A percentile compares a stretch with the other conserved stretches of the same genome.
phyloP scores from a whole-genome alignment of 2,797 vertebrate genomes.

The Microhierax caerulescens region DNA sequence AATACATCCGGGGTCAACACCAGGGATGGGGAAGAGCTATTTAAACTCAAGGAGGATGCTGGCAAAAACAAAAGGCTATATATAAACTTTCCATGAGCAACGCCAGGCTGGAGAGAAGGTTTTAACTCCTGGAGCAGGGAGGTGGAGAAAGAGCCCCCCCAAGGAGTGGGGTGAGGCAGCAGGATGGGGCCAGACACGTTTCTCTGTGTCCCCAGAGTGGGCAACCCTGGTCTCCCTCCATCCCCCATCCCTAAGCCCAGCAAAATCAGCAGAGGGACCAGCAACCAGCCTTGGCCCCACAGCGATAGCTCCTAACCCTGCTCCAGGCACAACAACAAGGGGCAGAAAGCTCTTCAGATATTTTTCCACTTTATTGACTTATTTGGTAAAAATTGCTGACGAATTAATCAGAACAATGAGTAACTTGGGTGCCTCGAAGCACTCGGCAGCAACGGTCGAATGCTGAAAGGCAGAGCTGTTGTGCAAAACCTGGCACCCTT shows the following conservation, averaged over 20 bases:
- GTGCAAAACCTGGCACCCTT: not conserved
- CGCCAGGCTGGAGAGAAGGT: conserved; percentile 1
- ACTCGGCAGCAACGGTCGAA: fast-evolving
- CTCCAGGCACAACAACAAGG: not conserved
- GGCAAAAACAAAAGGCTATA: conserved; percentile 67
- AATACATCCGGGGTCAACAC: conserved; percentile 59
- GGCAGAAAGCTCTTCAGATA: not conserved
- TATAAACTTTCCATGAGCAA: conserved; percentile 61
- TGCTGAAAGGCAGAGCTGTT: not conserved
- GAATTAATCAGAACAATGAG: conserved; percentile 34
- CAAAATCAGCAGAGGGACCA: fast-evolving
- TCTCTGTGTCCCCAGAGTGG: not conserved
- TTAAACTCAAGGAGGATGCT: conserved; percentile 23
- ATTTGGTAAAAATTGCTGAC: conserved; percentile 48
- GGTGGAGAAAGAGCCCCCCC: not conserved
- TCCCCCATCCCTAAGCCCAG: not conserved
- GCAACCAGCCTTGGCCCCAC: not conserved
- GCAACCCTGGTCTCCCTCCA: not conserved
- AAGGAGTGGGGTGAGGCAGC: not conserved
- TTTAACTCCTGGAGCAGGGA: conserved; percentile 4
- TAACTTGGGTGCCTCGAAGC: not conserved
- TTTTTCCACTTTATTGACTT: conserved; percentile 44
- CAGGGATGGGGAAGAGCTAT: conserved; percentile 35
- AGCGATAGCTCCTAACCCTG: not conserved
- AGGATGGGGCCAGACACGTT: not conserved